Evolutionary conservation across 2,797 vertebrate species (phyloP), one percentile per base, ranked within the genome.

Genomic region (Schizopygopsis pylzovi): DNA sequence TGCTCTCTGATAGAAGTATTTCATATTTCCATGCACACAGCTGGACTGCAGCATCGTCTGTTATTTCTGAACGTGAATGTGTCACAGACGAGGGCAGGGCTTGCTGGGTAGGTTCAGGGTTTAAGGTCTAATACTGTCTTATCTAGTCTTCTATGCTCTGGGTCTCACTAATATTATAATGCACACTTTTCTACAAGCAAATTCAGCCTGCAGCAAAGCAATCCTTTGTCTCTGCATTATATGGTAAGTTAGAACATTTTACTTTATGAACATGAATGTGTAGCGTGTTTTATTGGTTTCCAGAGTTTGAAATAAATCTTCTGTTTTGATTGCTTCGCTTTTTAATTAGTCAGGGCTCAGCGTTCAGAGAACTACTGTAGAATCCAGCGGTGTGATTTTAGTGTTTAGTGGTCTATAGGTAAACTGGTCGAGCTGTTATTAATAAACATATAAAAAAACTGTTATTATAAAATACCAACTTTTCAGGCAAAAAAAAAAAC

Each of bases 241-340:
- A 71, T 70, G 83, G 83, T 84, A 79, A 12, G 65, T 82, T 28
- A 16, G 70, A 73, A n/a, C 15, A 33, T 73, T 45, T n/a, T 16
- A 37, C 25, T 83, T 63, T 9, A 59, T 28, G 28, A 68, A n/a
- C 12, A n/a, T 25, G 18, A 63, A 61, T 49, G 16, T 52, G 5
- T 8, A n/a, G 39, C 33, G 49, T 0, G 4, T 71, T 81, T 54
- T 25, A 9, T 22, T 61, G 25, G 0, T 47, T 72, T 45, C 9
- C 39, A 22, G 6, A 15, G 1, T 28, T 71, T 4, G n/a, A 39
- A n/a, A 8, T 59, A 8, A 41, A 76, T 4, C 1, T 39, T 77
- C 3, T 6, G 0, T 39, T 41, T 71, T 45, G 5, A 37, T 37
- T 68, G 33, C 33, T 39, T 41, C 2, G 6, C 13, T 54, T 70